Base-by-base conservation (phyloP, 2,113 vertebrate genomes). In the Thomomys bottae region DNA sequence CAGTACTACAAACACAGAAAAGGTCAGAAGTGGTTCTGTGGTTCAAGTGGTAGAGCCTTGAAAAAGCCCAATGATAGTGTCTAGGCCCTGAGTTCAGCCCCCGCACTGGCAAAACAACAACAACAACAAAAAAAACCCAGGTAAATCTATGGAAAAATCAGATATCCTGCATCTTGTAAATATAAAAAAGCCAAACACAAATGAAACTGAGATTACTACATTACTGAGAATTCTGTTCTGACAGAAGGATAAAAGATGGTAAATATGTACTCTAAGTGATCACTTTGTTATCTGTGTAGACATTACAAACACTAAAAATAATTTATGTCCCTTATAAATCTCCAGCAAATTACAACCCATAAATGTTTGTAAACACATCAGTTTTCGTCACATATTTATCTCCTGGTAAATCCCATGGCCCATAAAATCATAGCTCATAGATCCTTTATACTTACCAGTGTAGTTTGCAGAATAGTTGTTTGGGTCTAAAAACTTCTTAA, bases 401-500 rank as follows among this genome's bases (percentile, higher is more conserved):
- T n/a, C 42, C 5, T 54, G 17, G 64, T 36, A 70, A 70, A 64
- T 23, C 36, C 3, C 28, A 2, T 5, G 8, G 10, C 61, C 77
- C 24, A 17, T 0, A 1, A 18, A 11, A 84, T 54, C 8, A 1
- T 0, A 15, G 40, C 63, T 64, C 54, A 40, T 4, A 63, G 20
- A 57, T 8, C 1, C 71, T 17, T 15, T 12, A 18, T 59, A 78
- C 95, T 97, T 96, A 99, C 99, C 99, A 96, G 99, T 99, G 91
- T 99, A 99, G 96, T 99, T 99, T 93, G 98, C 97, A 23, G 99
- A 98, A 96, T 99, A 99, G 97, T 97, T 99, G 98, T 98, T 99
- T 75, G 98, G 98, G 96, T 99, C 99, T 88, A 99, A 97, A 96
- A 99, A 99, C 94, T 99, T 99, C 97, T 99, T 99, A 66, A 99